Conservation (phyloP, 2,888 invertebrate species). For the Bombylius discolor region DNA sequence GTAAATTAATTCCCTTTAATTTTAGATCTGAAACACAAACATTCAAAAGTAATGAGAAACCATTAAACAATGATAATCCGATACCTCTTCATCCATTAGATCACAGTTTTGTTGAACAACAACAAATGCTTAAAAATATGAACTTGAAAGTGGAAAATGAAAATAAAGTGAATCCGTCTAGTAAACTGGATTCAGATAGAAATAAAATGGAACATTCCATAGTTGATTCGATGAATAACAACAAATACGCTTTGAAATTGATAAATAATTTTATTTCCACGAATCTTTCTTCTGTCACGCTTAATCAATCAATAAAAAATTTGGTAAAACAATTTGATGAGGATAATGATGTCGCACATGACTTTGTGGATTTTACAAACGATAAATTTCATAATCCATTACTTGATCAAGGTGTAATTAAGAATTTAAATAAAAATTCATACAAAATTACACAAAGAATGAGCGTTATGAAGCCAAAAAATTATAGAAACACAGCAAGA, state of each 20-base stretch:
- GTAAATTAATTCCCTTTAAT: neutral
- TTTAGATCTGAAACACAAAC: constrained; percentile 4
- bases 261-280: neutral
- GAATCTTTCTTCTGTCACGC: neutral
- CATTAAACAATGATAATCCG: neutral
- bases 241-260: neutral
- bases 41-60: neutral
- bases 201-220: too few relatives aligned
- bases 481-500: too few relatives aligned
- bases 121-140: too few relatives aligned
- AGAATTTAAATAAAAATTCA: too few relatives aligned
- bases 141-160: too few relatives aligned
- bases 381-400: constrained; percentile 10
- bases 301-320: neutral
- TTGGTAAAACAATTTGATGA: neutral
- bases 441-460: too few relatives aligned
- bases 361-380: neutral
- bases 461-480: too few relatives aligned
- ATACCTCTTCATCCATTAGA: neutral
- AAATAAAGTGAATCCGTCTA: too few relatives aligned
- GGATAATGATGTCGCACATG: neutral
- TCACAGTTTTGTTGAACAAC: neutral
- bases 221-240: too few relatives aligned
- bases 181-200: too few relatives aligned
- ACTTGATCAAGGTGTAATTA: neutral